These are phyloP conservation scores for Meteorus cinctellus DNA, from an alignment of 2,888 invertebrate genomes.

Conservation along the genomic window DNA sequence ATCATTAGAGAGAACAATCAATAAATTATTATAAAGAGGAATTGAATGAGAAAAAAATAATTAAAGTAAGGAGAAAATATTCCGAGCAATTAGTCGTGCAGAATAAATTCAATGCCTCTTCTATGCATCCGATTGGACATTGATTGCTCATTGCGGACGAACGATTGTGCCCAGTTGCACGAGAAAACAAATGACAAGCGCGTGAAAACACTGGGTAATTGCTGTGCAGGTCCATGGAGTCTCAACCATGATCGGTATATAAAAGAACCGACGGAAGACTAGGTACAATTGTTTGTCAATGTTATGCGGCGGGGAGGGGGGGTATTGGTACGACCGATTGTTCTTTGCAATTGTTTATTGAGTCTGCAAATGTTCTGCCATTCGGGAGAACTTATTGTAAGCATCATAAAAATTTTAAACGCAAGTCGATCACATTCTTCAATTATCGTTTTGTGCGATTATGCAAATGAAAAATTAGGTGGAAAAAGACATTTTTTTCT, in stretches of 20 bases:
- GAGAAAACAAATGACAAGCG: slow-evolving; percentile 67
- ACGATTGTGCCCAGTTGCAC: slow-evolving; percentile 60
- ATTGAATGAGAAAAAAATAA: neutral
- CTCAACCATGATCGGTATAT: slow-evolving; percentile 44
- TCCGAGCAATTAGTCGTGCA: slow-evolving; percentile 35
- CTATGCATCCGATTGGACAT: slow-evolving; percentile 35
- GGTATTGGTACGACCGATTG: slow-evolving; percentile 30
- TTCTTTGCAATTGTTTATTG: slow-evolving; percentile 27
- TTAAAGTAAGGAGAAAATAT: neutral
- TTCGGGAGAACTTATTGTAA: slow-evolving; percentile 10
- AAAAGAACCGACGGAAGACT: slow-evolving; percentile 45
- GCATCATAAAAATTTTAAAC: slow-evolving; percentile 14
- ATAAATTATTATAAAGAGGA: neutral
- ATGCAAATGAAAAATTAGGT: neutral
- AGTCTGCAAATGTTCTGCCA: slow-evolving; percentile 13
- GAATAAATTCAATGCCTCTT: slow-evolving; percentile 23
- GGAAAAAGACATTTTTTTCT: neutral
- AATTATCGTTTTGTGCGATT: neutral
- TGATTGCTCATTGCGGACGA: slow-evolving; percentile 25
- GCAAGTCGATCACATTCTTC: slow-evolving; percentile 7
- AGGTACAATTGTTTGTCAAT: slow-evolving; percentile 50
- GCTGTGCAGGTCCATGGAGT: slow-evolving; percentile 42
- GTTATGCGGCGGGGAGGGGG: slow-evolving; percentile 40
- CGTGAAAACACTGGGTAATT: slow-evolving; percentile 43
- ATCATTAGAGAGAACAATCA: neutral